These are phyloP conservation scores for Ispidina picta DNA, from an alignment of 2,797 vertebrate genomes.

Conservation along the genomic window DNA sequence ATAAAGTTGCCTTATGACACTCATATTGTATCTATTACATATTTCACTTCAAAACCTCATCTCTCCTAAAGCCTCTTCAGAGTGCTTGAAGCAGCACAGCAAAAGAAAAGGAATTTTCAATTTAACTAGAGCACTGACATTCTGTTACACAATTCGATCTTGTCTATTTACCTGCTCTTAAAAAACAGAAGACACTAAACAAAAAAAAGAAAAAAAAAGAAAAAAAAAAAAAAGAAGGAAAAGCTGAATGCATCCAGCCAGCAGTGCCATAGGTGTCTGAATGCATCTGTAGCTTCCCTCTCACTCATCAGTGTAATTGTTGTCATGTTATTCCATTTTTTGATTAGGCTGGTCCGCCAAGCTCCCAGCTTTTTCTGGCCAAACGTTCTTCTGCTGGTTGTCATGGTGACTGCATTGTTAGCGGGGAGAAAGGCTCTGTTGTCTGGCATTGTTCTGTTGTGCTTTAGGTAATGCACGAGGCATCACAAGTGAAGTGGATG, in stretches of 20 bases:
- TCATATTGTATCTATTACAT: constrained; percentile 84
- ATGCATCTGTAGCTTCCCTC: constrained; percentile 79
- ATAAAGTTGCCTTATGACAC: constrained; percentile 79
- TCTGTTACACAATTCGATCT: constrained; percentile 85
- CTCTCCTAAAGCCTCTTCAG: constrained; percentile 84
- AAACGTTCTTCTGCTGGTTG: constrained; percentile 86
- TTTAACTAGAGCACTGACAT: constrained; percentile 84
- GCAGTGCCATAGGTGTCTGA: constrained; percentile 81
- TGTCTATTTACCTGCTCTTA: constrained; percentile 85
- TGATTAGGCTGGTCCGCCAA: constrained; percentile 85
- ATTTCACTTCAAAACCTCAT: constrained; percentile 86
- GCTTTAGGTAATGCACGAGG: constrained; percentile 85
- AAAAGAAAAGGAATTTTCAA: constrained; percentile 87
- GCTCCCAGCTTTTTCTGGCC: constrained; percentile 85
- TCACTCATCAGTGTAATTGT: constrained; percentile 86
- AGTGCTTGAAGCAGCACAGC: constrained; percentile 79
- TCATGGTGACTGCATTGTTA: constrained; percentile 88
- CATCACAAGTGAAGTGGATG: constrained; percentile 86
- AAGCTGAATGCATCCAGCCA: constrained; percentile 74
- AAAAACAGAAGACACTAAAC: constrained; percentile 81
- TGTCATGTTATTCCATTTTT: constrained; percentile 86
- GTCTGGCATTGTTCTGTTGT: constrained; percentile 86
- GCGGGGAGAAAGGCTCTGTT: constrained; percentile 81
- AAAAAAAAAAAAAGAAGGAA: neutral
- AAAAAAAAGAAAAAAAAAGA: constrained; percentile 22